phyloP scores from a whole-genome alignment of 2,888 invertebrate species.

The Cosmia pyralina region DNA sequence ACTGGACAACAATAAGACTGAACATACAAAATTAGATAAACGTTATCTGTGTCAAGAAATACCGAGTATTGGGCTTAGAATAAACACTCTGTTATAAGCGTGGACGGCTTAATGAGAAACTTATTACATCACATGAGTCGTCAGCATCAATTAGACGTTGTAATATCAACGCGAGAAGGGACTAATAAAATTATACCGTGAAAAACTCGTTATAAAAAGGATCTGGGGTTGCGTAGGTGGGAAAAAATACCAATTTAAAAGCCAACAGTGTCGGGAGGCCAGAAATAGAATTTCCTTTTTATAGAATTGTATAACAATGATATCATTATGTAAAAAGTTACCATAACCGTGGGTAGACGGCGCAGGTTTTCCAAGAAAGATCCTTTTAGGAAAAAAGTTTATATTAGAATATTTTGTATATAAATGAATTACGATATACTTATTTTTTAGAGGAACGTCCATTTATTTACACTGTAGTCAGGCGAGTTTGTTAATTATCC shows the following conservation, averaged over 20 bases:
- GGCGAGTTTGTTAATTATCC: not conserved
- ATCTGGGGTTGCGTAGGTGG: conserved; percentile 16
- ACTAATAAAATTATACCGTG: conserved; percentile 25
- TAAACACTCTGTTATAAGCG: conserved; percentile 11
- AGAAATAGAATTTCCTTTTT: conserved; percentile 32
- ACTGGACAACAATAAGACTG: not conserved
- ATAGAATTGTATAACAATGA: conserved; percentile 36
- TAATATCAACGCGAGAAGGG: not conserved
- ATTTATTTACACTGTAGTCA: not conserved
- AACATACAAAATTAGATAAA: not conserved
- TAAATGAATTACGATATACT: not conserved
- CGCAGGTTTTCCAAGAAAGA: conserved; percentile 5
- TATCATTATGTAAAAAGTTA: conserved; percentile 26
- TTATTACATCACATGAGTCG: conserved; percentile 21
- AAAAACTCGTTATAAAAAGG: conserved; percentile 39
- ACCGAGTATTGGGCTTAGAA: not conserved
- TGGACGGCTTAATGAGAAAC: not conserved
- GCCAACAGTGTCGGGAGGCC: not conserved
- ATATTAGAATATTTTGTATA: not conserved
- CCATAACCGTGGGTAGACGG: not conserved
- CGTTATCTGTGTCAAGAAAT: conserved; percentile 1
- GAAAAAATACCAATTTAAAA: conserved; percentile 32
- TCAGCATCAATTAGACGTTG: not conserved
- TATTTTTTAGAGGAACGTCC: not conserved
- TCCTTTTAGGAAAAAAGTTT: conserved; percentile 7